Conservation (phyloP, 2,888 invertebrate genomes). For the Plebejus melissa region DNA sequence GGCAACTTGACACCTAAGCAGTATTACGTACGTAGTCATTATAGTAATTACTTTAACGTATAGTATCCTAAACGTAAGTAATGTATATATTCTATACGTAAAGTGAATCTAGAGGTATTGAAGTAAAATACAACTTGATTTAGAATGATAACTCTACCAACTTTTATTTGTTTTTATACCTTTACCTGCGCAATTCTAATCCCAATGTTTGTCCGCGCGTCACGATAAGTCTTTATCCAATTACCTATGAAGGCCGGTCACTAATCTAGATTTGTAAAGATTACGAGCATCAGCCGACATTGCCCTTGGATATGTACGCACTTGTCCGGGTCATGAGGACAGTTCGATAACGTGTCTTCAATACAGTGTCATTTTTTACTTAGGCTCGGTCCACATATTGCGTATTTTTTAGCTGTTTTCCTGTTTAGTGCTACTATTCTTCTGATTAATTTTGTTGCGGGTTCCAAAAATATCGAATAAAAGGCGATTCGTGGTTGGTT, state of each 20-base stretch:
- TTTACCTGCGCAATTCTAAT: conserved; percentile 10
- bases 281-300: conserved; percentile 17
- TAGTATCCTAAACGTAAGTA: too few species aligned
- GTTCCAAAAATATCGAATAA: not conserved
- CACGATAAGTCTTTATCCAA: conserved; percentile 16
- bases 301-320: conserved; percentile 13
- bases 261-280: conserved; percentile 2
- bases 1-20: too few species aligned
- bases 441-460: not conserved
- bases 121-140: not conserved
- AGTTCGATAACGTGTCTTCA: conserved; percentile 1
- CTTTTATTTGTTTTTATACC: not conserved
- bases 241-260: conserved; percentile 7
- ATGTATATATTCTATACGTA: not conserved
- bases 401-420: not conserved
- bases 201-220: not conserved
- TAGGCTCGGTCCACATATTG: not conserved
- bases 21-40: too few species aligned
- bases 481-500: not conserved
- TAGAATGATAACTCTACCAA: not conserved
- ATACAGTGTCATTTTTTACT: not conserved
- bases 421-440: not conserved
- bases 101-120: not conserved
- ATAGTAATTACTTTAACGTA: too few species aligned
- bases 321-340: not conserved